These are phyloP conservation scores for Perccottus glenii DNA, from an alignment of 2,113 vertebrate genomes.

Conservation along the genomic window DNA sequence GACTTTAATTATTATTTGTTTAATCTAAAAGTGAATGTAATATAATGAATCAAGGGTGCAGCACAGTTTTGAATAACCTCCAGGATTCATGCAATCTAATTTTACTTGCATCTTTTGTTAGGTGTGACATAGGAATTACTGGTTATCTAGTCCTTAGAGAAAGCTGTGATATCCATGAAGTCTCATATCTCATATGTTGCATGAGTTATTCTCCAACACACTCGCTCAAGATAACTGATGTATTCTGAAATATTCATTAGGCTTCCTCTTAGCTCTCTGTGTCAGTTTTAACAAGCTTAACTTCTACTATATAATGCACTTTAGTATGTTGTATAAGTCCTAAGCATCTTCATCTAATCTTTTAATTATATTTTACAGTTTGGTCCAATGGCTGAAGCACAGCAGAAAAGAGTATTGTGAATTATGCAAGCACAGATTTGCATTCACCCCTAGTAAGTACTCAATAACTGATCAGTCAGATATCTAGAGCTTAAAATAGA, in stretches of 20 bases:
- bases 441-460: conserved; percentile 99
- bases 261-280: too few species aligned
- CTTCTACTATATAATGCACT: background rate
- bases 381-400: conserved; percentile 99
- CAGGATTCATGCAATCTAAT: background rate
- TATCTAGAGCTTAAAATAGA: background rate
- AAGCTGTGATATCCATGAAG: too few species aligned
- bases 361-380: conserved; percentile 79
- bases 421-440: conserved; percentile 99
- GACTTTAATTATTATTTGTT: too few species aligned
- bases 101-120: background rate
- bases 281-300: too few species aligned
- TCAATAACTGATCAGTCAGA: background rate
- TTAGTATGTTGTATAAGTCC: background rate
- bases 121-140: background rate
- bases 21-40: background rate
- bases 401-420: conserved; percentile 99
- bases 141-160: background rate
- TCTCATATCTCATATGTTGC: too few species aligned
- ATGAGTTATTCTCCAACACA: too few species aligned
- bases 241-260: too few species aligned
- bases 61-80: background rate
- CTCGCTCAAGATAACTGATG: too few species aligned
- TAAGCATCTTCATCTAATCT: background rate
- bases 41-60: background rate